Evolutionary conservation across 2,888 invertebrate genomes (phyloP).

Genomic region (Steinernema hermaphroditum): DNA sequence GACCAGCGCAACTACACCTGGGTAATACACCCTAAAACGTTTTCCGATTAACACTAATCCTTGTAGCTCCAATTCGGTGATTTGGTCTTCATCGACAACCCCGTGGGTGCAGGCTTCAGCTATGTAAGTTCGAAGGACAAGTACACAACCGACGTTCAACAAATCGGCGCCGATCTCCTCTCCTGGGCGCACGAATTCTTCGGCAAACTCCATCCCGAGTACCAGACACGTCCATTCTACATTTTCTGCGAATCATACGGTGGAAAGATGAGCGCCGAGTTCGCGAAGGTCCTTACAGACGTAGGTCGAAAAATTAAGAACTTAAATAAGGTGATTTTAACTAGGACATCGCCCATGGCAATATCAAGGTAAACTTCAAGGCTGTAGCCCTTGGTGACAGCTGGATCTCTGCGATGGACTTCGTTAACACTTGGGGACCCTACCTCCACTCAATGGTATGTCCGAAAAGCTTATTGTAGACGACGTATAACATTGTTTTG

Average conservation of each 20-base stretch:
- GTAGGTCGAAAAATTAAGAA: conserved; percentile 64
- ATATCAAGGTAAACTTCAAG: conserved; percentile 73
- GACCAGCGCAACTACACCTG: conserved; percentile 32
- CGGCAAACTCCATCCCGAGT: conserved; percentile 73
- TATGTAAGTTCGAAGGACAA: conserved; percentile 71
- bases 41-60: conserved; percentile 38
- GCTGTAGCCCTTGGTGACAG: conserved; percentile 85
- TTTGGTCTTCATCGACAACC: conserved; percentile 85
- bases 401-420: conserved; percentile 86
- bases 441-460: conserved; percentile 76
- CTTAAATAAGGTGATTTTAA: no score
- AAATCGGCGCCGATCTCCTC: conserved; percentile 74
- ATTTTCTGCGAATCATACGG: conserved; percentile 83
- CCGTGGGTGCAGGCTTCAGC: conserved; percentile 81
- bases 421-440: conserved; percentile 81
- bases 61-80: conserved; percentile 76
- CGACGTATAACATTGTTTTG: background rate
- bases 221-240: conserved; percentile 77
- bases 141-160: conserved; percentile 35
- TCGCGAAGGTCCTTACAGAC: conserved; percentile 72
- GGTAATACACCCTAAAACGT: background rate
- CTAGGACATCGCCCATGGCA: conserved; percentile 74
- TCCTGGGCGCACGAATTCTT: conserved; percentile 77
- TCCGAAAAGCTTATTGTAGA: conserved; percentile 32
- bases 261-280: conserved; percentile 87